Percentiles rank a stretch among this genome's conserved stretches.
These are phyloP conservation scores for Meteorus cinctellus DNA, from an alignment of 2,888 invertebrate species.

Conservation along the genomic window DNA sequence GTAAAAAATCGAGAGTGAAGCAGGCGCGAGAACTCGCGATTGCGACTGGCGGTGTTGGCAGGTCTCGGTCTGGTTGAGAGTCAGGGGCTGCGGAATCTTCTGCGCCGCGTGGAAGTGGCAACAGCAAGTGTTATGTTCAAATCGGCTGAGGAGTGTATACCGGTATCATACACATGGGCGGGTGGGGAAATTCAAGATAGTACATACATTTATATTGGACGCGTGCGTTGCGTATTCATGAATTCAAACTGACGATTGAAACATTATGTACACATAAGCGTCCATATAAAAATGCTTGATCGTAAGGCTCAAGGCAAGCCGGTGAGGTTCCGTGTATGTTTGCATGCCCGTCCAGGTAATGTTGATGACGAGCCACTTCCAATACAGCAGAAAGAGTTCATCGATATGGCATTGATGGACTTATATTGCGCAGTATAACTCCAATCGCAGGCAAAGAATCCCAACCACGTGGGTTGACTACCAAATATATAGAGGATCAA, in stretches of 20 bases:
- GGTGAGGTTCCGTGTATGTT: neutral
- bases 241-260: neutral
- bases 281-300: neutral
- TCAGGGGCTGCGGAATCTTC: slow-evolving; percentile 32
- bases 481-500: neutral
- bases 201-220: neutral
- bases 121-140: slow-evolving; percentile 29
- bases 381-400: too few relatives aligned
- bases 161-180: slow-evolving; percentile 6
- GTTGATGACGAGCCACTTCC: neutral
- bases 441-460: neutral
- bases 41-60: slow-evolving; percentile 44
- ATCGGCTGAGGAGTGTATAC: slow-evolving; percentile 42
- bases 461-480: neutral
- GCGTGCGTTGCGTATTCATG: neutral
- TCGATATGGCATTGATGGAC: too few relatives aligned
- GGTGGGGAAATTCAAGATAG: slow-evolving; percentile 14
- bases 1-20: neutral
- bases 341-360: neutral
- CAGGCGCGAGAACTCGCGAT: slow-evolving; percentile 20
- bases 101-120: slow-evolving; percentile 20
- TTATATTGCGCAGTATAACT: neutral
- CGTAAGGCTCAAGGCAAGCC: neutral
- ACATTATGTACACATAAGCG: neutral
- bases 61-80: slow-evolving; percentile 49